phyloP scores from a whole-genome alignment of 1,140 invertebrate species.

The Eriocheir sinensis region DNA sequence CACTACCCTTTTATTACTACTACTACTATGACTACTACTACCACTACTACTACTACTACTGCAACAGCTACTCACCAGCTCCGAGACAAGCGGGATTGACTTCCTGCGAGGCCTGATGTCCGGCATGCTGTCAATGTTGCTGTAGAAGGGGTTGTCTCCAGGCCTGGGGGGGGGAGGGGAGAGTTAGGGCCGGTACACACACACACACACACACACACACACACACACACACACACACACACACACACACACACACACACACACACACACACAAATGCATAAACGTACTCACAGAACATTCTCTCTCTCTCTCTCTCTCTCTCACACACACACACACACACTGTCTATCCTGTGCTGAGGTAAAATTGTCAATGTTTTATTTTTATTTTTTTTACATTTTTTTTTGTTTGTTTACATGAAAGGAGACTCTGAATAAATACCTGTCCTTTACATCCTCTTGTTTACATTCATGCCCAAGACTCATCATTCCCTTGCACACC shows the following conservation, averaged over 20 bases:
- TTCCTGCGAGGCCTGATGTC: slow-evolving; percentile 97
- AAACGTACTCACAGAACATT: slow-evolving; percentile 9
- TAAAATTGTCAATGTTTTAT: neutral
- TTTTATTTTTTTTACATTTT: neutral
- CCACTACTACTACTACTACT: neutral
- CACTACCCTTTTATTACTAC: neutral
- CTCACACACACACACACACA: neutral
- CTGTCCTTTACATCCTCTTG: neutral
- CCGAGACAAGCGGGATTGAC: slow-evolving; percentile 98
- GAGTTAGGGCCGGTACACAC: neutral
- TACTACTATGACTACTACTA: neutral
- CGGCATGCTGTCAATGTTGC: slow-evolving; percentile 99
- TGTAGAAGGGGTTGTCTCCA: slow-evolving; percentile 98
- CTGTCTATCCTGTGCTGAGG: too few species aligned
- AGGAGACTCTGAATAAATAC: neutral
- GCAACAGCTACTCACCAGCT: slow-evolving; percentile 92
- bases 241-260: slow-evolving; percentile 41
- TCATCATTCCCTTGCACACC: neutral
- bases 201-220: slow-evolving; percentile 47
- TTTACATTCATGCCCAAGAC: slow-evolving; percentile 27
- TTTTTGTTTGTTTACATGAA: neutral
- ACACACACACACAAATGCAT: slow-evolving; percentile 42
- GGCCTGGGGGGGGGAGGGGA: slow-evolving; percentile 67
- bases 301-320: slow-evolving; percentile 22
- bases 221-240: slow-evolving; percentile 39